A percentile compares a stretch with the other conserved stretches of the same genome.
Conservation (phyloP, 1,140 invertebrate species). For the Charaxes varanes region DNA sequence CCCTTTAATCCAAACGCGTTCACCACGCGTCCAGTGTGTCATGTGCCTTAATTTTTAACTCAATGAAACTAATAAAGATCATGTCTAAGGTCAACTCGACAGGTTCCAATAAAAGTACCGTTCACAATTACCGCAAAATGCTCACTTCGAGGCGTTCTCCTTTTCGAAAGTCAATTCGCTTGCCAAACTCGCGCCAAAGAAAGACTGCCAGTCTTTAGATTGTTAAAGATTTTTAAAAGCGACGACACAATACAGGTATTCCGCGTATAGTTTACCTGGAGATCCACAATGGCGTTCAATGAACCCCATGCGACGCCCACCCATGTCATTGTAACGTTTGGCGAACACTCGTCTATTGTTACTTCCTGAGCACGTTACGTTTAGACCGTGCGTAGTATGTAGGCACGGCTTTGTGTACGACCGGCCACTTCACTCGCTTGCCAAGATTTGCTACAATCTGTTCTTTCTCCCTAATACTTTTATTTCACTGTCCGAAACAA, state of each 20-base stretch:
- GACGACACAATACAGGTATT: constrained; percentile 7
- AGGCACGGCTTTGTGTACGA: constrained; percentile 13
- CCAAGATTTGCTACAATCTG: constrained; percentile 11
- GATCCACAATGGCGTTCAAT: constrained; percentile 58
- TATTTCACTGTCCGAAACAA: too few relatives aligned
- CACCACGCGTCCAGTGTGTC: too few relatives aligned
- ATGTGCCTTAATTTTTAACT: too few relatives aligned
- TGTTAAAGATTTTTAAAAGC: constrained; percentile 4
- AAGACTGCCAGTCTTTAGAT: too few relatives aligned
- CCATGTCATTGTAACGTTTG: constrained; percentile 53
- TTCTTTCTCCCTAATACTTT: too few relatives aligned
- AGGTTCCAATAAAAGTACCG: constrained; percentile 1
- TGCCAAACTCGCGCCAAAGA: neutral
- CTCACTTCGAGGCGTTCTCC: neutral
- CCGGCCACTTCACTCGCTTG: constrained; percentile 13
- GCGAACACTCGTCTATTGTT: constrained; percentile 42
- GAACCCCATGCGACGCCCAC: constrained; percentile 55
- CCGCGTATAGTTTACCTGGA: constrained; percentile 26
- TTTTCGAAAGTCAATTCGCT: constrained; percentile 4
- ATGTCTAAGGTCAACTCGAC: constrained; percentile 1
- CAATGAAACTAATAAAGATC: too few relatives aligned
- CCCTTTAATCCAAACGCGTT: too few relatives aligned
- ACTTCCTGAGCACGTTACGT: constrained; percentile 29
- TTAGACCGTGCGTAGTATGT: constrained; percentile 9
- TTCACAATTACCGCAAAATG: neutral